These are phyloP conservation scores for Pongo abelii DNA, from an alignment of 2,113 vertebrate species.

Conservation along the genomic window DNA sequence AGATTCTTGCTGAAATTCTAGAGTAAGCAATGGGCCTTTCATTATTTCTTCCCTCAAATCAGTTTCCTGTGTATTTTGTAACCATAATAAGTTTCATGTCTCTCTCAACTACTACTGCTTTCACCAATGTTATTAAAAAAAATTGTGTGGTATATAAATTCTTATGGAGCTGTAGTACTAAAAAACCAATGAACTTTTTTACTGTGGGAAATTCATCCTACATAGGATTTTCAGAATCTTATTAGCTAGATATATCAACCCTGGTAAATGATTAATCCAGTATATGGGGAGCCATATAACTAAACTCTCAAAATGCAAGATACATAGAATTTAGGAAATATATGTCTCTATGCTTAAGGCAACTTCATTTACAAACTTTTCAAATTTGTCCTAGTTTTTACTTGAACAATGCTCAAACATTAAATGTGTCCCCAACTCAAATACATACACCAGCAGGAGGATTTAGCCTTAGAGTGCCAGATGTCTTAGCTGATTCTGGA, in stretches of 20 bases:
- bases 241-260: background rate
- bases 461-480: background rate
- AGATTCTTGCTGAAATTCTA: background rate
- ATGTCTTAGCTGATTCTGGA: background rate
- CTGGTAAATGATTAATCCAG: background rate
- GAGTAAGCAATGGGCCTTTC: background rate
- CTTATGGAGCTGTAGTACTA: background rate
- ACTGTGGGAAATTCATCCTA: background rate
- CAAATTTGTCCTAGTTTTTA: background rate
- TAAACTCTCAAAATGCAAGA: background rate
- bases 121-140: background rate
- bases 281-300: background rate
- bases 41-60: background rate
- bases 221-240: background rate
- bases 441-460: accelerated
- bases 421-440: background rate
- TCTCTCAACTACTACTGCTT: background rate
- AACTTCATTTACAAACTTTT: background rate
- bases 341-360: background rate
- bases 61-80: background rate
- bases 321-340: background rate
- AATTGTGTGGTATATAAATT: background rate
- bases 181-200: background rate
- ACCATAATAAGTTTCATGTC: background rate
- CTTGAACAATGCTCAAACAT: background rate